A percentile compares a stretch with the other conserved stretches of the same genome.
These are phyloP conservation scores for Oncorhynchus clarkii DNA, from an alignment of 2,113 vertebrate genomes.

Conservation along the genomic window DNA sequence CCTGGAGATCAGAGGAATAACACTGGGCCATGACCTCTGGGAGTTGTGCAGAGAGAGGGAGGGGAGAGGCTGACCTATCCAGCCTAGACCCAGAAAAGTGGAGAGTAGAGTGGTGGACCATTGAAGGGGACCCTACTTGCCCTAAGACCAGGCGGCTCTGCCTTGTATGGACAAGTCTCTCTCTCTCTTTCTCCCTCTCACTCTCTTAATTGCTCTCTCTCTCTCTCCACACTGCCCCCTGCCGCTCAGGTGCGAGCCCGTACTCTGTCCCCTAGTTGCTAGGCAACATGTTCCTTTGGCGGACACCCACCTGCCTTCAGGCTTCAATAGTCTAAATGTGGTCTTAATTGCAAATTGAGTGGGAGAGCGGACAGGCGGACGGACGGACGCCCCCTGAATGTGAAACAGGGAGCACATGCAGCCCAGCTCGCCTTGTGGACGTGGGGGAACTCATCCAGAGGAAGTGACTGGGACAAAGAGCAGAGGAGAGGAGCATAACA, in stretches of 20 bases:
- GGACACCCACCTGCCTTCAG: slow-evolving; percentile 79
- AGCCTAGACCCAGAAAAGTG: too few relatives aligned
- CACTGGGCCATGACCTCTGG: too few relatives aligned
- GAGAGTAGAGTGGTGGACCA: too few relatives aligned
- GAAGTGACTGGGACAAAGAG: slow-evolving; percentile 32
- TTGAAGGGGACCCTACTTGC: too few relatives aligned
- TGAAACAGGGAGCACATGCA: slow-evolving; percentile 60
- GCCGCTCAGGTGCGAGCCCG: slow-evolving; percentile 61
- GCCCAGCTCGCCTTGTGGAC: slow-evolving; percentile 27
- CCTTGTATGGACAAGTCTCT: neutral
- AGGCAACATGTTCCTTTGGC: slow-evolving; percentile 69
- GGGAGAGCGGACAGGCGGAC: slow-evolving; percentile 60
- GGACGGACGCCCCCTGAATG: slow-evolving; percentile 68
- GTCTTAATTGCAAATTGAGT: slow-evolving; percentile 83
- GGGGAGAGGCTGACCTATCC: too few relatives aligned
- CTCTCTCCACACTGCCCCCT: slow-evolving; percentile 52
- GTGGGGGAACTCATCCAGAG: slow-evolving; percentile 37
- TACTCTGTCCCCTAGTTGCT: slow-evolving; percentile 59
- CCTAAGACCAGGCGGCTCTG: too few relatives aligned
- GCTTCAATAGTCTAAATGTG: slow-evolving; percentile 78
- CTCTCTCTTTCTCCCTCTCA: slow-evolving; percentile 1
- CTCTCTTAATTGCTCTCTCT: slow-evolving; percentile 12
- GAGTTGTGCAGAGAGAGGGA: too few relatives aligned
- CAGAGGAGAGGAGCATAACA: neutral
- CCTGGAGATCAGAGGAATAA: too few relatives aligned